phyloP scores from a whole-genome alignment of 2,797 vertebrate species.

The Myripristis jacobus region DNA sequence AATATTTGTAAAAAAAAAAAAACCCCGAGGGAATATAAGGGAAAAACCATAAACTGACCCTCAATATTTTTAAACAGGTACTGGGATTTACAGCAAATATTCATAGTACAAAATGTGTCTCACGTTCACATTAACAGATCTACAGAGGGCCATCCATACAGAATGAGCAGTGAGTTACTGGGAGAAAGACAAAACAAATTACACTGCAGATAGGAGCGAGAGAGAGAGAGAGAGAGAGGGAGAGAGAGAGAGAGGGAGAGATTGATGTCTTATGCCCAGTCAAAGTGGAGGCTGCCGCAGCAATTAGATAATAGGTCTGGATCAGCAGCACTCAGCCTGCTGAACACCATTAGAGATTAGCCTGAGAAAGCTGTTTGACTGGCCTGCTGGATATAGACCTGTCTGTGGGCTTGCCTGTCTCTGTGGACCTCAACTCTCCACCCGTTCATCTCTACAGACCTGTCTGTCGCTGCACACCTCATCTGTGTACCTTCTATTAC shows the following conservation, averaged over 20 bases:
- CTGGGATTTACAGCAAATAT: no score
- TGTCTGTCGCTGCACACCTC: no score
- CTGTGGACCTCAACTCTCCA: slow-evolving; percentile 9
- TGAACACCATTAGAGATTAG: slow-evolving; percentile 73
- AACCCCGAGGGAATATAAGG: no score
- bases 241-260: slow-evolving; percentile 6
- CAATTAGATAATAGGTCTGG: slow-evolving; percentile 81
- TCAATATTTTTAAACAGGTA: no score
- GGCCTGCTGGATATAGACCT: slow-evolving; percentile 32
- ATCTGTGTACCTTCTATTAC: no score
- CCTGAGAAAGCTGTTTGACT: slow-evolving; percentile 59
- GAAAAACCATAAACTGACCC: no score
- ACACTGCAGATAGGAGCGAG: slow-evolving; percentile 42
- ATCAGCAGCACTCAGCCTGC: slow-evolving; percentile 67
- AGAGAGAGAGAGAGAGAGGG: not conserved
- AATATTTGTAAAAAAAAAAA: no score
- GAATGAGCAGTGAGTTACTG: slow-evolving; percentile 23
- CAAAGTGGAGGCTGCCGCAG: slow-evolving; percentile 72
- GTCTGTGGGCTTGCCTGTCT: not conserved
- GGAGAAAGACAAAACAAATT: slow-evolving; percentile 52
- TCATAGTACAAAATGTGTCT: no score
- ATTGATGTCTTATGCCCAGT: slow-evolving; percentile 71
- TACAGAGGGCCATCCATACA: no score
- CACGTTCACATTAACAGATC: no score
- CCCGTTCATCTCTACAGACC: not conserved